Evolutionary conservation across 2,113 vertebrate genomes (phyloP), one percentile per base, ranked within the genome.

Genomic region (Callithrix jacchus): DNA sequence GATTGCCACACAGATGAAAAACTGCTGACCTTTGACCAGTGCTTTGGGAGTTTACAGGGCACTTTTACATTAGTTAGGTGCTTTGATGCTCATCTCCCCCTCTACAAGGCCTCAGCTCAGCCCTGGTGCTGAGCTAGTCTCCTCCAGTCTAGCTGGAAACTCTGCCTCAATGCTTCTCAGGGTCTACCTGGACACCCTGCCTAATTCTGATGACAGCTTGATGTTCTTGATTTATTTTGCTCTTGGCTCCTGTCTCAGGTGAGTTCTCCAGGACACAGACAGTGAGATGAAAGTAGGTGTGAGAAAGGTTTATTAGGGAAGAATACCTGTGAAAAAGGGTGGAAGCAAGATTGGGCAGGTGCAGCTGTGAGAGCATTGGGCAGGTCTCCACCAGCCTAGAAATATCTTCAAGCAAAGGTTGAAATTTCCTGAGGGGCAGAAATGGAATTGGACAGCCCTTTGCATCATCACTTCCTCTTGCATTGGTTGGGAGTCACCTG

Each of bases 381-480:
- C 4, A 64, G 13, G 2, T 56, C 64, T 83, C 37, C 3, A 14
- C 45, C 17, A n/a, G 21, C 8, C 49, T 35, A 2, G 6, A 5
- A 11, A 21, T 40, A 16, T 25, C 47, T 79, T 35, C 37, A 68
- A 71, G 16, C 7, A 40, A 47, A 68, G 18, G 58, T 4, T 52
- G 35, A 49, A 9, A 40, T 25, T 49, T 73, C 4, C 4, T 1
- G 0, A 3, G 12, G 13, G 27, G 3, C 8, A 2, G 4, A 32
- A 9, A 20, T 6, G 13, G 47, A 30, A 8, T 30, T 8, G 8
- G 37, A 42, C 56, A 35, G 17, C 0, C 5, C 20, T 21, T 76
- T 3, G 1, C 10, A 11, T 20, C 3, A 35, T 3, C 0, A 1
- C n/a, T 17, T 83, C 1, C 40, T 73, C 8, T 42, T 10, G 82